A percentile compares a stretch with the other conserved stretches of the same genome.
Evolutionary conservation across 1,140 invertebrate species (phyloP).

Genomic region (Eupristina koningsbergeri): DNA sequence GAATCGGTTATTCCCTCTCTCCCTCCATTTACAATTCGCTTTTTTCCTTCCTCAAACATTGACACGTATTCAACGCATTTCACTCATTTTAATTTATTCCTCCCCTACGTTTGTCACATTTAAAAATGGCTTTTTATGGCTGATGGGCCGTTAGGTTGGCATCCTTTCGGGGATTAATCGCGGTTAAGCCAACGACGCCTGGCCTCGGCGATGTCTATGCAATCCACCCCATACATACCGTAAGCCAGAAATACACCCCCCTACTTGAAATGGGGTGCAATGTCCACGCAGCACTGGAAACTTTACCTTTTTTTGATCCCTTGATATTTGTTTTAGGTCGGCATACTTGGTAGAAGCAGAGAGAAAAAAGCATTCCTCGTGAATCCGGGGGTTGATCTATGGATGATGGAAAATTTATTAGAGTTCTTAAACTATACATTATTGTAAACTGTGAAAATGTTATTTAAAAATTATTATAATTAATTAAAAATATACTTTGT

Average conservation of each 20-base stretch:
- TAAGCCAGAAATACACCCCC: constrained; percentile 3
- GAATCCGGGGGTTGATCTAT: background rate
- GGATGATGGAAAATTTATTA: constrained; percentile 43
- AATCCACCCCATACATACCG: constrained; percentile 24
- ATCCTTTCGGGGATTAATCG: constrained; percentile 35
- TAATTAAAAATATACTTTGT: no score
- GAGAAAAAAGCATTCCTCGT: background rate
- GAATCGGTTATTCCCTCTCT: no score
- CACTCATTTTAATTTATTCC: background rate
- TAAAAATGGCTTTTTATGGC: background rate
- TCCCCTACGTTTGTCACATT: no score
- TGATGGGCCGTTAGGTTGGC: background rate
- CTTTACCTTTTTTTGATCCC: background rate
- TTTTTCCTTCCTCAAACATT: background rate
- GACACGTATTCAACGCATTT: background rate
- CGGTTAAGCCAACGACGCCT: constrained; percentile 21
- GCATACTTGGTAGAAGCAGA: no score
- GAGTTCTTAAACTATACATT: constrained; percentile 14
- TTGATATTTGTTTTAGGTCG: background rate
- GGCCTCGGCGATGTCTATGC: background rate
- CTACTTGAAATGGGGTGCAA: background rate
- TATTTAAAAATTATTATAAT: background rate
- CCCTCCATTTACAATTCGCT: background rate
- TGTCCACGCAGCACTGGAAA: background rate
- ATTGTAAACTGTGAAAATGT: background rate